These are phyloP conservation scores for Spizaetus ornatus DNA, from an alignment of 2,113 vertebrate species.

Conservation along the genomic window DNA sequence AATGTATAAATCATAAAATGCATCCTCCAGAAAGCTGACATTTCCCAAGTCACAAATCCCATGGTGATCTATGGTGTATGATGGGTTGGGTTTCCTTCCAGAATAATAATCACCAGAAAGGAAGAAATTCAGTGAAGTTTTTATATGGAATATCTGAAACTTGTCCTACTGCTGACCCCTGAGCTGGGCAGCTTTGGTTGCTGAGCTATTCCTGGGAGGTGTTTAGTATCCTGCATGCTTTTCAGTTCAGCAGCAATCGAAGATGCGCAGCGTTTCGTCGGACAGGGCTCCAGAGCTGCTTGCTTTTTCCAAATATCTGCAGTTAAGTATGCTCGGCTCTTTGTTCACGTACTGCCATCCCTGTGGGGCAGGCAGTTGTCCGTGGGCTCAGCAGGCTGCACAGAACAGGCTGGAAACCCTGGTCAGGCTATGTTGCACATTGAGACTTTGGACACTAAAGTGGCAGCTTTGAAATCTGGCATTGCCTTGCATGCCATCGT, in stretches of 20 bases:
- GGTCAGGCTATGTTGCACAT: accelerated
- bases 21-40: neutral
- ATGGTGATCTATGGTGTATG: neutral
- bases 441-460: neutral
- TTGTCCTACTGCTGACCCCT: neutral
- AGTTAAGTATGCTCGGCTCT: accelerated
- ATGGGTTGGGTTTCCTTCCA: neutral
- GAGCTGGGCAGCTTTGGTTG: neutral
- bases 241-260: neutral
- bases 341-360: neutral
- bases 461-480: neutral
- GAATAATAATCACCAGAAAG: neutral
- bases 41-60: neutral
- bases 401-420: neutral
- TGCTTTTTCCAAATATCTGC: accelerated
- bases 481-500: neutral
- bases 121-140: neutral
- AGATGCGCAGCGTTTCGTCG: no score
- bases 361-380: neutral
- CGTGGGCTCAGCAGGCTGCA: neutral
- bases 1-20: neutral
- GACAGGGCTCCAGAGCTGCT: neutral
- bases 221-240: neutral
- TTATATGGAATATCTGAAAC: neutral
- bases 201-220: neutral